Evolutionary conservation across 1,140 invertebrate genomes (phyloP).

Genomic region (Pseudomyrmex concolor): DNA sequence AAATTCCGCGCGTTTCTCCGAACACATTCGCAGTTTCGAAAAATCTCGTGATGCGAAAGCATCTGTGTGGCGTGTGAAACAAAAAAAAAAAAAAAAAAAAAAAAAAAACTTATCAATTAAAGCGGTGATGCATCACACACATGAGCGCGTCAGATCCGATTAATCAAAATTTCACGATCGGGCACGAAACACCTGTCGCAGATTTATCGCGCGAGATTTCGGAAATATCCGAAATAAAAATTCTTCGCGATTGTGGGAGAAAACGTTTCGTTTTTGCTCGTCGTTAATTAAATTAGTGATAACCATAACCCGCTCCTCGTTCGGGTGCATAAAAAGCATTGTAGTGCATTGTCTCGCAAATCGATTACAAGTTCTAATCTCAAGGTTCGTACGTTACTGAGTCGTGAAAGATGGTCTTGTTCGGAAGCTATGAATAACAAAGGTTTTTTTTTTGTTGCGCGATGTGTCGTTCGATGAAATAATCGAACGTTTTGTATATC

Average conservation of each 20-base stretch:
- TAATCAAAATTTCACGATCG: slow-evolving; percentile 14
- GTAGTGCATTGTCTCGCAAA: slow-evolving; percentile 40
- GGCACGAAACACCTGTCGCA: neutral
- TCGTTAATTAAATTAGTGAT: slow-evolving; percentile 46
- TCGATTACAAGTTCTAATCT: slow-evolving; percentile 31
- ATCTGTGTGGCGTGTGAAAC: neutral
- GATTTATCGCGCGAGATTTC: slow-evolving; percentile 9
- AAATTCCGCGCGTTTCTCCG: neutral
- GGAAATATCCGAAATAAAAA: neutral
- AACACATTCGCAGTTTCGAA: neutral
- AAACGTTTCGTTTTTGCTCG: slow-evolving; percentile 31
- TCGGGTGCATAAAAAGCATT: slow-evolving; percentile 51
- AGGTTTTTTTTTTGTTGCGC: neutral
- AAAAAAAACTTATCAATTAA: neutral
- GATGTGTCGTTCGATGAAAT: neutral
- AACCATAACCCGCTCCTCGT: slow-evolving; percentile 32
- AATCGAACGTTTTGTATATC: too few relatives aligned
- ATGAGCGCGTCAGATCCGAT: neutral
- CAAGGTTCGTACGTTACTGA: neutral
- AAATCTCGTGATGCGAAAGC: slow-evolving; percentile 38
- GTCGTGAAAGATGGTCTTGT: slow-evolving; percentile 27
- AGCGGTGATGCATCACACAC: slow-evolving; percentile 4
- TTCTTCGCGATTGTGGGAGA: neutral
- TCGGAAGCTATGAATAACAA: neutral
- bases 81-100: neutral